Evolutionary conservation across 2,113 vertebrate genomes (phyloP), one percentile per base, ranked within the genome.

Genomic region (Brienomyrus brachyistius): DNA sequence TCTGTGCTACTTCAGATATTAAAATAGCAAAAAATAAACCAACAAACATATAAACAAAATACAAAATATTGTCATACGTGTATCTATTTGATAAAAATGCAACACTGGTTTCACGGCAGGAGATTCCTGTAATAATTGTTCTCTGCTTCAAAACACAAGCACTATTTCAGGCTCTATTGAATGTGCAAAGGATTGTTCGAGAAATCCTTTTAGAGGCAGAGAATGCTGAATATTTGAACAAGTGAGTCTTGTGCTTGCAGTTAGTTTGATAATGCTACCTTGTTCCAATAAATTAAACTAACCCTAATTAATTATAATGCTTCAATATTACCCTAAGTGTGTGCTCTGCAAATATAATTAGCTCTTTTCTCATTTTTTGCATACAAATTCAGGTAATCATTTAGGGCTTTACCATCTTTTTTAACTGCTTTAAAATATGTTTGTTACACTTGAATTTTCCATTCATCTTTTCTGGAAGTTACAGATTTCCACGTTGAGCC

Each of bases 101-200:
- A 92, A 93, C 93, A 93, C 94, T 95, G 93, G 93, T 93, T 92
- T 92, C 93, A 77, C 94, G 92, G 94, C 90, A 70, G 95, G 95
- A 91, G 93, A 93, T 92, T 92, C 80, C 48, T 94, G 93, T 92
- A 89, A 70, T 94, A 91, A 94, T 95, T 96, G 95, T 96, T 95
- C 94, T 91, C 92, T 91, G 45, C 90, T 93, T 92, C 51, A 62
- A 93, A 92, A 92, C 93, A 89, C 91, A 93, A 95, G 95, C 91
- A 93, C 91, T 90, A 96, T 96, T 96, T 95, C 94, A 96, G 94
- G 96, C 94, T 93, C 93, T 94, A 95, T 95, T 96, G 94, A 95
- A 92, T 93, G 91, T 92, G 93, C 94, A 94, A 96, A 94, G 94
- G 95, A 95, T 95, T 95, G 94, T 92, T 91, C 82, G 86, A 88